Evolutionary conservation across 2,113 vertebrate species (phyloP).

Genomic region (Morone saxatilis): DNA sequence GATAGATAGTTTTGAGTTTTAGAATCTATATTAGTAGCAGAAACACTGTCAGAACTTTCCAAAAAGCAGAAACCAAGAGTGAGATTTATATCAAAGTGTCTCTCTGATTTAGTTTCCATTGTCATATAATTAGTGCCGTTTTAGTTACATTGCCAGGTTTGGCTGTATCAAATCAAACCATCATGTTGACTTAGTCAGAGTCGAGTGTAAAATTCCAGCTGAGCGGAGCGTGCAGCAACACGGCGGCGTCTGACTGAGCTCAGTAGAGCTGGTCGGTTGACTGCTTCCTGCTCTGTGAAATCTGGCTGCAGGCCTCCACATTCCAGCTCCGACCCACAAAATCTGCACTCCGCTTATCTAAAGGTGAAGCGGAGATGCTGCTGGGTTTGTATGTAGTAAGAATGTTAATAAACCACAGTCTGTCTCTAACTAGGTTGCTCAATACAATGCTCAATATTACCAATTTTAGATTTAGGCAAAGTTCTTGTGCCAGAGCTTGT

Average conservation of each 20-base stretch:
- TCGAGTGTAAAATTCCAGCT: slow-evolving; percentile 38
- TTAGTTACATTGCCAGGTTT: not conserved
- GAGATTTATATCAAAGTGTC: not conserved
- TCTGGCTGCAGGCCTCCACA: not conserved
- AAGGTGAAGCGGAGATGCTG: not conserved
- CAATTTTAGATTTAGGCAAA: not conserved
- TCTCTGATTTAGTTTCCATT: not conserved
- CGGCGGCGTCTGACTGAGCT: not conserved
- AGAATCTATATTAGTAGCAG: too few relatives aligned
- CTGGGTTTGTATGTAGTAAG: not conserved
- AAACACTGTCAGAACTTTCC: not conserved
- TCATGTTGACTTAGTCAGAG: not conserved
- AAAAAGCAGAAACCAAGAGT: not conserved
- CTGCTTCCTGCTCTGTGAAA: not conserved
- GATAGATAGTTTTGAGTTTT: not conserved
- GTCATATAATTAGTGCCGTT: not conserved
- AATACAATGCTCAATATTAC: not conserved
- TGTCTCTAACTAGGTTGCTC: not conserved
- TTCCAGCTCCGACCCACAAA: not conserved
- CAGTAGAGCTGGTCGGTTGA: not conserved
- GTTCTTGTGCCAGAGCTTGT: not conserved
- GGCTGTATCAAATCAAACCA: slow-evolving; percentile 7
- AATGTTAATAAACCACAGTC: not conserved
- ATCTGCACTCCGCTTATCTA: not conserved
- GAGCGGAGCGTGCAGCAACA: slow-evolving; percentile 25